Percentiles rank a stretch among this genome's conserved stretches.
Evolutionary conservation across 2,888 invertebrate species (phyloP).

Genomic region (Cheiracanthium punctorium): DNA sequence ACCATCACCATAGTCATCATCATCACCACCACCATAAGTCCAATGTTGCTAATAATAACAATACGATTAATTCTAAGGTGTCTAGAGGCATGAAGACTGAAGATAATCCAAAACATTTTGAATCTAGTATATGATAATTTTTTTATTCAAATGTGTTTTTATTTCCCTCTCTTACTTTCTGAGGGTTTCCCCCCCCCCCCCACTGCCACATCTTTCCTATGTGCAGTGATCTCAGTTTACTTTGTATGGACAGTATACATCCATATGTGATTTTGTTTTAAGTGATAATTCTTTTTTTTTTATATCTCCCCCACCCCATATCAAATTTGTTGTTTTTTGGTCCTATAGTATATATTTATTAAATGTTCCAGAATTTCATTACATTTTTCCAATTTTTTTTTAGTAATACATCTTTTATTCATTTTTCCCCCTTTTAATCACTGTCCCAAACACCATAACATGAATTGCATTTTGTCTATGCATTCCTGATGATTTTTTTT

Average conservation of each 20-base stretch:
- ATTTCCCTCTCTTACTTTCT: conserved; percentile 1
- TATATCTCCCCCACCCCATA: no score
- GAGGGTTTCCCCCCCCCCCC: conserved; percentile 34
- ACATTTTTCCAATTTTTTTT: no score
- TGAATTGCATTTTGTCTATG: background rate
- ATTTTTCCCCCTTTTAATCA: background rate
- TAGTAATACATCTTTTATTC: background rate
- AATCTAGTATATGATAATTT: conserved; percentile 50
- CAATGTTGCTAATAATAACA: conserved; percentile 46
- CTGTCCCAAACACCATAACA: background rate
- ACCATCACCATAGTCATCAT: conserved; percentile 46
- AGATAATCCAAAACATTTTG: conserved; percentile 40
- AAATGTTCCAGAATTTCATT: no score
- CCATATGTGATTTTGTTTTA: conserved; percentile 40
- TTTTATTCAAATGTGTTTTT: background rate
- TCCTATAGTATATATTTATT: background rate
- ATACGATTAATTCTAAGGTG: conserved; percentile 35
- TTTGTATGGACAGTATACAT: conserved; percentile 59
- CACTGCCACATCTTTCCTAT: conserved; percentile 36
- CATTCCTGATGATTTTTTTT: background rate
- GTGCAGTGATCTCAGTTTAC: conserved; percentile 55
- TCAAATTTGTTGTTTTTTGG: background rate
- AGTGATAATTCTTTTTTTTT: no score
- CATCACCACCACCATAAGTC: conserved; percentile 42
- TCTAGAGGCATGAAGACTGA: conserved; percentile 57